Base-by-base conservation (phyloP, 2,113 vertebrate genomes). In the Ammodytes dubius region DNA sequence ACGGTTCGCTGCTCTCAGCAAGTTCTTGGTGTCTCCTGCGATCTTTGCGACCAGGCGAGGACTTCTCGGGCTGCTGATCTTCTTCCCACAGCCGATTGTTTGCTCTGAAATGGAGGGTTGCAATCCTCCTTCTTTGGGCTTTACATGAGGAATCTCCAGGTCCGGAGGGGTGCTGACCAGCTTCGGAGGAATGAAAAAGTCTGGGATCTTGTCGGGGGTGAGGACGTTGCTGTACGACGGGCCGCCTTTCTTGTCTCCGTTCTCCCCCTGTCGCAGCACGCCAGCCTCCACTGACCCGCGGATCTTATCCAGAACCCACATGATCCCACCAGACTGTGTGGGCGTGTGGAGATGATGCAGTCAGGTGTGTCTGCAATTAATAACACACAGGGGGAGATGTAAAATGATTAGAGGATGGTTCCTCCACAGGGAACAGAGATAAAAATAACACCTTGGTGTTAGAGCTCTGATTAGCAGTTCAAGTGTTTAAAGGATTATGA, bases 181-280 rank as follows among this genome's bases (percentile, higher is more conserved):
- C 89, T 98, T 99, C 1, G 97, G 98, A 0, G 98, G 98, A 81
- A 99, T 99, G 87, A 99, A 99, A 79, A 99, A 99, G 88, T 99
- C 98, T 0, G 98, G 98, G 91, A 99, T 99, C 87, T 99, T 99
- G 92, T 99, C 98, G 0, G 98, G 98, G 1, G 98, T 99, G 88
- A 99, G 96, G 76, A 99, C 97, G 7, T 99, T 99, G 93, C 97
- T 97, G 93, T 97, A 97, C 14, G 95, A 80, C 9, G 96, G 0
- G 95, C 90, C 61, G 54, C 87, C 77, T 79, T 94, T 93, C 73
- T 92, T 91, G 43, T 97, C 96, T 3, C 96, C 96, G 0, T 91
- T 79, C 7, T 97, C 96, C 0, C 90, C 90, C 45, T 93, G 92
- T 0, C 97, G 95, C 49, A 96, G 66, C 0, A 93, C 79, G 0